These are phyloP conservation scores for Nebria ingens DNA, from an alignment of 1,140 invertebrate genomes.

Conservation along the genomic window DNA sequence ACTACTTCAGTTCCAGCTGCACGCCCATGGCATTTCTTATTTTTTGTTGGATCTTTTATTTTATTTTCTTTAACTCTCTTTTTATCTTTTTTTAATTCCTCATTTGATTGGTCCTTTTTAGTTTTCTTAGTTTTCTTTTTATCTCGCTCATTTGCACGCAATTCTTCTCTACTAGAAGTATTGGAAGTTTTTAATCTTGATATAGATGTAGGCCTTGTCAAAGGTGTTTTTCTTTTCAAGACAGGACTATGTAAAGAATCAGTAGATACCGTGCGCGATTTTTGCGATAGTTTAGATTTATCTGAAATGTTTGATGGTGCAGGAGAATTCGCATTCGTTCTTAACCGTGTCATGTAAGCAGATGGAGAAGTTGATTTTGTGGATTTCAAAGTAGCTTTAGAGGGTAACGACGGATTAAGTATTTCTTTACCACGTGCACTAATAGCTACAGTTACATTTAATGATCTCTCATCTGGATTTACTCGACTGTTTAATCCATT, in stretches of 20 bases:
- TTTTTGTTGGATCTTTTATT: conserved; percentile 17
- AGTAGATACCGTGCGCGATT: background rate
- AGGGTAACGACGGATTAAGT: conserved; percentile 16
- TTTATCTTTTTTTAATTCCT: conserved; percentile 22
- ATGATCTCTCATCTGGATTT: conserved; percentile 35
- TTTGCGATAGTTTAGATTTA: conserved; percentile 10
- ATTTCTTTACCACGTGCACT: conserved; percentile 39
- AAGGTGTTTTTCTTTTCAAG: conserved; percentile 14
- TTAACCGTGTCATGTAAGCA: background rate
- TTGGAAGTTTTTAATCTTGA: conserved; percentile 25
- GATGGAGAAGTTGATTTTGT: conserved; percentile 19
- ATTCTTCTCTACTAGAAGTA: conserved; percentile 15
- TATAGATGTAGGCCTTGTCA: conserved; percentile 24
- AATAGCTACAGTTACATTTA: conserved; percentile 37
- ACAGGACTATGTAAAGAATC: background rate
- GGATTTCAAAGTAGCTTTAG: conserved; percentile 13
- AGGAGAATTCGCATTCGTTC: conserved; percentile 12
- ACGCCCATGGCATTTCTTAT: conserved; percentile 21
- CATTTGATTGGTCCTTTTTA: conserved; percentile 29
- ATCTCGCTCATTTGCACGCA: conserved; percentile 13
- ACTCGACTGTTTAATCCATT: conserved; percentile 20
- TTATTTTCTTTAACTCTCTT: conserved; percentile 20
- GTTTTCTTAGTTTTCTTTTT: conserved; percentile 21
- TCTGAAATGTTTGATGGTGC: conserved; percentile 15
- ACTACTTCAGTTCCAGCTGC: conserved; percentile 21